A percentile compares a stretch with the other conserved stretches of the same genome.
These are phyloP conservation scores for Prunella fulvescens DNA, from an alignment of 2,113 vertebrate species.

Conservation along the genomic window DNA sequence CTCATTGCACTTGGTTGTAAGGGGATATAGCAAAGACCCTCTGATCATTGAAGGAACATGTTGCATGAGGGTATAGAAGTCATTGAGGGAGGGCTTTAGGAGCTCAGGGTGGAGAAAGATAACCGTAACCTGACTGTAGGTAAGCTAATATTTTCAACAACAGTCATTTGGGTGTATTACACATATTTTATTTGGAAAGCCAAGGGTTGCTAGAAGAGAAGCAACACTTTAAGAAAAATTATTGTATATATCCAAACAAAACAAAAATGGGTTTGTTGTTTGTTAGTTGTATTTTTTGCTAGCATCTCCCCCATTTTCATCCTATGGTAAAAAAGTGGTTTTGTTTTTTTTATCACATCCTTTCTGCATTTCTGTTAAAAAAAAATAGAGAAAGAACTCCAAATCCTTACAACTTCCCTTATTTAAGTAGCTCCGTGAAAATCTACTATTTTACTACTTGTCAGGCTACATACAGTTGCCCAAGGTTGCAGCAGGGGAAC, in stretches of 20 bases:
- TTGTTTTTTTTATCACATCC: not conserved
- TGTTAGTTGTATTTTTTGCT: not conserved
- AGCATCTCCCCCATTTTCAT: not conserved
- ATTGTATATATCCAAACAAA: not conserved
- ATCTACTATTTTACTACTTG: not conserved
- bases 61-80: not conserved
- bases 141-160: not conserved
- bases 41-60: not conserved
- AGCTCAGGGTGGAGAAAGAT: not conserved
- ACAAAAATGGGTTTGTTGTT: not conserved
- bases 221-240: not conserved
- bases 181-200: not conserved
- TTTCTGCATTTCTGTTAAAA: not conserved
- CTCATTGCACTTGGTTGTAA: not conserved
- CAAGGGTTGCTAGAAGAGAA: not conserved
- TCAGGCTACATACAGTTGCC: not conserved
- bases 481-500: not conserved
- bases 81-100: not conserved
- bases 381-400: accelerated
- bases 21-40: not conserved
- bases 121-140: not conserved
- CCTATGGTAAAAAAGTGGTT: not conserved
- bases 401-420: not conserved
- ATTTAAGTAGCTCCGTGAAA: not conserved
- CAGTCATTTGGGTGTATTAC: not conserved